phyloP scores from a whole-genome alignment of 2,797 vertebrate species.

The Semotilus atromaculatus region DNA sequence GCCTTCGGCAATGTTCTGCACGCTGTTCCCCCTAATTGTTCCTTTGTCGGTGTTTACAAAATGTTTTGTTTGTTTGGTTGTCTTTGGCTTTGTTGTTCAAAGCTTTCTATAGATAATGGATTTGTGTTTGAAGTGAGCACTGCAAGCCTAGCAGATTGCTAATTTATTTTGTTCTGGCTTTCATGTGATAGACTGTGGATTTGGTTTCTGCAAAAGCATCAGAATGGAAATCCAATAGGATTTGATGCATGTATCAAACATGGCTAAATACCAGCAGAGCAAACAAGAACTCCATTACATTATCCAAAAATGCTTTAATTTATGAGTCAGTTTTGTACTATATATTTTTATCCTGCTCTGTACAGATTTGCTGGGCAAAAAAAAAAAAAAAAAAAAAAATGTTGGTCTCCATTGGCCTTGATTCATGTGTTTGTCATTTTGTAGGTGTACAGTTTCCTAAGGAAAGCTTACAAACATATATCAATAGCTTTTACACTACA shows the following conservation, averaged over 20 bases:
- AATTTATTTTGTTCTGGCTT: slow-evolving; percentile 45
- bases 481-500: neutral
- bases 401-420: neutral
- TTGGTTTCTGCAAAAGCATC: slow-evolving; percentile 25
- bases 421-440: slow-evolving; percentile 16
- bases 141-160: slow-evolving; percentile 36
- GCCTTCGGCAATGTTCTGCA: slow-evolving; percentile 14
- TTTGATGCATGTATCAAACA: slow-evolving; percentile 38
- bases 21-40: slow-evolving; percentile 39
- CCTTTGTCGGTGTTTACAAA: slow-evolving; percentile 44
- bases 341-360: neutral
- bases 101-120: slow-evolving; percentile 44
- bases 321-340: slow-evolving; percentile 8
- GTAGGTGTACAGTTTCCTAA: slow-evolving; percentile 5
- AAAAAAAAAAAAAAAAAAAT: neutral
- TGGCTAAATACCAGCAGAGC: slow-evolving; percentile 11
- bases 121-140: slow-evolving; percentile 49
- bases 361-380: neutral
- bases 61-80: slow-evolving; percentile 48
- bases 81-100: slow-evolving; percentile 52
- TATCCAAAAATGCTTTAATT: slow-evolving; percentile 23
- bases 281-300: slow-evolving; percentile 5
- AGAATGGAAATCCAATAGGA: slow-evolving; percentile 20
- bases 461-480: neutral
- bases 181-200: slow-evolving; percentile 51